These are phyloP conservation scores for Mionectes olivaceus DNA, from an alignment of 2,797 vertebrate species.

Conservation along the genomic window DNA sequence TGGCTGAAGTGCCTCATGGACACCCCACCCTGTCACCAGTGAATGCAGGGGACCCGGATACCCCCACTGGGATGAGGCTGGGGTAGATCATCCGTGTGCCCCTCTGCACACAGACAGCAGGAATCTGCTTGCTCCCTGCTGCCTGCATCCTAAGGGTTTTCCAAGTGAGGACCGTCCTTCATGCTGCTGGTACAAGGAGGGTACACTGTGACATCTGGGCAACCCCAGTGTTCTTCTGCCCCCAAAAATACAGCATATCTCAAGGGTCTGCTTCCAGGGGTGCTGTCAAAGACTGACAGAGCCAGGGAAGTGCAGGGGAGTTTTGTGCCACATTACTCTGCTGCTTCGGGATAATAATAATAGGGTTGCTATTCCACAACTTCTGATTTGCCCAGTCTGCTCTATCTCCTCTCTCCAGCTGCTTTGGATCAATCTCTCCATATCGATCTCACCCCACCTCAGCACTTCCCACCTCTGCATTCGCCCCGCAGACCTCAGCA, in stretches of 20 bases:
- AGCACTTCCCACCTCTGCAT: not conserved
- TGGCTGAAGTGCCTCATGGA: not conserved
- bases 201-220: not conserved
- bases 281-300: fast-evolving
- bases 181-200: not conserved
- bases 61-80: not conserved
- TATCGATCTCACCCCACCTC: not conserved
- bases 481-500: not conserved
- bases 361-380: not conserved
- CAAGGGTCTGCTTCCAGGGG: not conserved
- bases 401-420: slow-evolving; percentile 32
- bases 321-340: not conserved
- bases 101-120: not conserved
- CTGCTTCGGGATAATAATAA: not conserved
- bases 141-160: not conserved
- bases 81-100: not conserved
- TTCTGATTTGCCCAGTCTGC: not conserved
- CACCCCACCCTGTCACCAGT: not conserved
- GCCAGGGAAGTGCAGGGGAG: not conserved
- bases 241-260: not conserved
- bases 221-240: not conserved
- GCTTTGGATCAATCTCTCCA: not conserved
- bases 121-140: not conserved
- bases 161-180: fast-evolving
- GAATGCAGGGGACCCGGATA: not conserved